phyloP scores from a whole-genome alignment of 2,888 invertebrate species.

The Litoditis marina region DNA sequence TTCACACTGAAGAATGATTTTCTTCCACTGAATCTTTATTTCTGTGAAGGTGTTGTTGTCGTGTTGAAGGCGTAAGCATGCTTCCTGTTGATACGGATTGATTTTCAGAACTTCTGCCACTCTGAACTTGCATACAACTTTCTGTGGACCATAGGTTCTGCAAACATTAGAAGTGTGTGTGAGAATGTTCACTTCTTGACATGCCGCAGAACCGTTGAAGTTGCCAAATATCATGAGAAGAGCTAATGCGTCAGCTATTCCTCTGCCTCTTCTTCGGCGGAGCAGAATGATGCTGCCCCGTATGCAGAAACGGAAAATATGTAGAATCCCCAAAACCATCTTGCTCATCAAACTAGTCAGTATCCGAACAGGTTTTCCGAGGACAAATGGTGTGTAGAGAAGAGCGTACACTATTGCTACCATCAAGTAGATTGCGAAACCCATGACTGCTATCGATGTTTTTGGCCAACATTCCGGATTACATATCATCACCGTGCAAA shows the following conservation, averaged over 20 bases:
- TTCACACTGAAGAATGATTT: neutral
- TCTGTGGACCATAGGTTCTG: neutral
- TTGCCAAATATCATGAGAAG: neutral
- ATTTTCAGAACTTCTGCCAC: neutral
- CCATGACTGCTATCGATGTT: constrained; percentile 4
- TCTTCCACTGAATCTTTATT: neutral
- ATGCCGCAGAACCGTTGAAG: neutral
- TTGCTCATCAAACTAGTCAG: no score
- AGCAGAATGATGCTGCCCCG: neutral
- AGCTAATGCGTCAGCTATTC: neutral
- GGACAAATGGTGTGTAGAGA: neutral
- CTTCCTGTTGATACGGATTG: neutral
- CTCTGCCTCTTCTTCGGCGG: neutral
- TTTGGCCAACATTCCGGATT: constrained; percentile 19
- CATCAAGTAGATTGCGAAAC: neutral
- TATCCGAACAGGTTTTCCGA: neutral
- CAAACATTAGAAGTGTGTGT: neutral
- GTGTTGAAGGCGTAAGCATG: neutral
- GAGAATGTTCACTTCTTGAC: neutral
- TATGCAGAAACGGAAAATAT: no score
- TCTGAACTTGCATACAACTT: neutral
- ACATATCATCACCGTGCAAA: constrained; percentile 2
- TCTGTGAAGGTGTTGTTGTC: neutral
- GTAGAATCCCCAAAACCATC: no score
- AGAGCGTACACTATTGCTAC: neutral